A percentile compares a stretch with the other conserved stretches of the same genome.
phyloP scores from a whole-genome alignment of 2,888 invertebrate genomes.

The Pheosia tremula region DNA sequence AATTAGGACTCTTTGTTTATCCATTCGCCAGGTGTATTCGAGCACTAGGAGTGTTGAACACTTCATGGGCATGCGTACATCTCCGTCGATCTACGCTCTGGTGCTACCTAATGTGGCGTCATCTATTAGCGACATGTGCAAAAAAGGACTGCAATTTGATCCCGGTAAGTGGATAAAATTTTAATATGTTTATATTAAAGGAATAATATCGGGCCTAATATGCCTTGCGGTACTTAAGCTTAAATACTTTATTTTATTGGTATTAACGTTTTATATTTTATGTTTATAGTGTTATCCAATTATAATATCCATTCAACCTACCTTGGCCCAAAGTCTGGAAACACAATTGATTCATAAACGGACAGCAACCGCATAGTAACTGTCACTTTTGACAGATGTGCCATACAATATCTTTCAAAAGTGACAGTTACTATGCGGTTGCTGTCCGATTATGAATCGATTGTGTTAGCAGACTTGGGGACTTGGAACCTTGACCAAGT shows the following conservation, averaged over 20 bases:
- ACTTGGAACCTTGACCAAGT: too few relatives aligned
- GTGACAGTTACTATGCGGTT: too few relatives aligned
- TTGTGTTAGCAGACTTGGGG: too few relatives aligned
- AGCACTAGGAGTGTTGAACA: conserved; percentile 53
- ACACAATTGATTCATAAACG: too few relatives aligned
- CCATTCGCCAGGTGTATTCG: conserved; percentile 51
- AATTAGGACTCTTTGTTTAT: not conserved
- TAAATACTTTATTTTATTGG: not conserved
- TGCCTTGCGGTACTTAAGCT: not conserved
- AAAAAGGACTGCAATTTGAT: conserved; percentile 59
- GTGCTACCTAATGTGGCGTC: conserved; percentile 49
- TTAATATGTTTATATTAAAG: not conserved
- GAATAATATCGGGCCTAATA: not conserved
- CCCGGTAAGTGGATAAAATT: conserved; percentile 54
- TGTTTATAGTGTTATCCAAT: too few relatives aligned
- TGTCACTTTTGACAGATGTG: too few relatives aligned
- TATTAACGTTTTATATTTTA: not conserved
- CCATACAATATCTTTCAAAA: too few relatives aligned
- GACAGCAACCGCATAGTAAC: too few relatives aligned
- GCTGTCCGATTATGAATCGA: too few relatives aligned
- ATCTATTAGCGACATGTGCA: conserved; percentile 54
- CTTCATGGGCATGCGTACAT: conserved; percentile 48
- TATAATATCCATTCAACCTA: too few relatives aligned
- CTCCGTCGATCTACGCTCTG: conserved; percentile 37
- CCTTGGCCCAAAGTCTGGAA: too few relatives aligned